Evolutionary conservation across 64 coral and sea anemone genomes (phyloP), one percentile per base, ranked within the genome.

Genomic region (Montipora cactus): DNA sequence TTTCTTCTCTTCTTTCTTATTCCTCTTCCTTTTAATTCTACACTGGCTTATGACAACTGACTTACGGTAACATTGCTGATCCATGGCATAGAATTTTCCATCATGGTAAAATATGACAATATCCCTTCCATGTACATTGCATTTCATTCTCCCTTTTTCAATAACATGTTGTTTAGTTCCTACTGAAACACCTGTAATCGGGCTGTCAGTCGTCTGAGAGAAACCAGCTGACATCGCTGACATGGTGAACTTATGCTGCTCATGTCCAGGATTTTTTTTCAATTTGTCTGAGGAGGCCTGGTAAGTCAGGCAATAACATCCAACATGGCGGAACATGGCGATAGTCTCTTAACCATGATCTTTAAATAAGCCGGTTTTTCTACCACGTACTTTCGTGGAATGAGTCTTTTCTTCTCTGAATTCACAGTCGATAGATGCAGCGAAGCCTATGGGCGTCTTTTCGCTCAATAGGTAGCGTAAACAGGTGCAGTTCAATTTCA

Each of bases 41-140:
- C 37, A 37, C 37, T 37, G 1, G 37, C 37, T 37, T 37, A 37
- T 37, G 37, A 37, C 3, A 81, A 71, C 85, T 68, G 14, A 86
- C 90, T 86, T 64, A 92, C 81, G 90, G 71, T 92, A 92, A 23
- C 90, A 92, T 22, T 18, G 71, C 45, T 92, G 81, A 64, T 92
- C 90, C 81, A 92, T 81, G 13, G 81, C 90, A 77, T 83, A 78
- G 50, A 92, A 75, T 8, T 67, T 72, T 15, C 57, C 68, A 45
- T 92, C 75, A 45, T 77, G 80, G 71, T 84, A 85, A 92, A 92
- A 92, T 10, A 92, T n/a, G 19, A 74, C 90, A 59, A 92, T 44
- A 8, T 84, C 81, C 57, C 90, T 85, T 45, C 90, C 90, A 28
- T 76, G 70, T 18, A 92, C 90, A n/a, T 59, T 84, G 74, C 73